Evolutionary conservation across 2,113 vertebrate species (phyloP).

Genomic region (Origma solitaria): DNA sequence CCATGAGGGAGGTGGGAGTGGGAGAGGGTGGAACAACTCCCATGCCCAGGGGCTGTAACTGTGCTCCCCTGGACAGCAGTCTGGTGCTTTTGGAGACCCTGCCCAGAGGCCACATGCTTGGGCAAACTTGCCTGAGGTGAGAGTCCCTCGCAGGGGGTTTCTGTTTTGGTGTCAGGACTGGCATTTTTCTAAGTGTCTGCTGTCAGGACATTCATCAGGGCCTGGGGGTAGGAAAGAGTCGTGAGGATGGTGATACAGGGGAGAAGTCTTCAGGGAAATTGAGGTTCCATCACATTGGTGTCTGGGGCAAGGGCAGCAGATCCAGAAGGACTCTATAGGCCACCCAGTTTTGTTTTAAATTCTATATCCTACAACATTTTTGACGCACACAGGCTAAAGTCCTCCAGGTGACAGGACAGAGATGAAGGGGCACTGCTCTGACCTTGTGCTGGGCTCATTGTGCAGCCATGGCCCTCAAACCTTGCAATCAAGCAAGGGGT

Average conservation of each 20-base stretch:
- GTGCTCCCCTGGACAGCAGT: too few relatives aligned
- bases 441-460: neutral
- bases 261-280: neutral
- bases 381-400: neutral
- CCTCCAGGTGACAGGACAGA: neutral
- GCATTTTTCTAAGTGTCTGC: neutral
- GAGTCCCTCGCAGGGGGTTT: rapidly evolving
- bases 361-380: neutral
- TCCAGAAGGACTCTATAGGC: neutral
- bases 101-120: rapidly evolving
- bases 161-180: neutral
- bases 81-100: neutral
- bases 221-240: neutral
- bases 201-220: rapidly evolving
- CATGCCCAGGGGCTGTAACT: rapidly evolving
- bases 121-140: neutral
- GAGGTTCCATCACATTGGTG: neutral
- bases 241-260: neutral
- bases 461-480: neutral
- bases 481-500: rapidly evolving
- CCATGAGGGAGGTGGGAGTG: rapidly evolving
- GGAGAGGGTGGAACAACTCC: neutral
- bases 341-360: neutral
- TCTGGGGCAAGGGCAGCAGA: neutral
- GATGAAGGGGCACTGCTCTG: neutral